Evolutionary conservation across 2,888 invertebrate species (phyloP).

Genomic region (Eustalomyia histrio): DNA sequence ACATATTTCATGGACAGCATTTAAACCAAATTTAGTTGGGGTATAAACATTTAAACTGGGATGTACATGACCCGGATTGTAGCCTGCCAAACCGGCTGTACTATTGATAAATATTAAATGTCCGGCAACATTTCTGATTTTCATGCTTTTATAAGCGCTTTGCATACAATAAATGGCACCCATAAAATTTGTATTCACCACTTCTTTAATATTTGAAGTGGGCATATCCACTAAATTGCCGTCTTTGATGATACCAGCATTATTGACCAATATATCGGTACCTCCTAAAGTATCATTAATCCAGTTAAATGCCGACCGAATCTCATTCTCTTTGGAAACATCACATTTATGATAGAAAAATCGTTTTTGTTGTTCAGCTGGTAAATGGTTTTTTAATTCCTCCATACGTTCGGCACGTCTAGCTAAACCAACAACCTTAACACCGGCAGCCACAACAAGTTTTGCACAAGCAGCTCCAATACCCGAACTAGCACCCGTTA

Average conservation of each 20-base stretch:
- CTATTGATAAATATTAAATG: slow-evolving; percentile 76
- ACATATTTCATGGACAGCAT: slow-evolving; percentile 76
- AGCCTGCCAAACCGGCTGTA: slow-evolving; percentile 72
- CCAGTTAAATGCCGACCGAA: slow-evolving; percentile 81
- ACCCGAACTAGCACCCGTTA: slow-evolving; percentile 84
- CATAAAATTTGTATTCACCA: slow-evolving; percentile 80
- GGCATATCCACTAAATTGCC: slow-evolving; percentile 75
- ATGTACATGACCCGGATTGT: slow-evolving; percentile 69
- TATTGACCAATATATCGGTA: slow-evolving; percentile 83
- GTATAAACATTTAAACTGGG: slow-evolving; percentile 75
- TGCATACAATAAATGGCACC: slow-evolving; percentile 80
- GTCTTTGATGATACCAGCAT: slow-evolving; percentile 80
- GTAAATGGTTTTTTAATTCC: slow-evolving; percentile 68
- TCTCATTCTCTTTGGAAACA: slow-evolving; percentile 81
- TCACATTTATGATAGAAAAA: slow-evolving; percentile 78
- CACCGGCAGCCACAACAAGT: slow-evolving; percentile 80
- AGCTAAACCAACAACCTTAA: slow-evolving; percentile 82
- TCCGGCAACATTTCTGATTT: slow-evolving; percentile 73
- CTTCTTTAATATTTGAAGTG: slow-evolving; percentile 70
- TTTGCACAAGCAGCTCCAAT: slow-evolving; percentile 81
- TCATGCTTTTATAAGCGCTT: slow-evolving; percentile 81
- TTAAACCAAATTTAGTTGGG: slow-evolving; percentile 76
- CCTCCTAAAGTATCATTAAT: slow-evolving; percentile 81
- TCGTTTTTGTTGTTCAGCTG: slow-evolving; percentile 67
- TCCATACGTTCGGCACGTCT: slow-evolving; percentile 73